A percentile compares a stretch with the other conserved stretches of the same genome.
Evolutionary conservation across 2,888 invertebrate genomes (phyloP).

Genomic region (Eurytoma adleriae): DNA sequence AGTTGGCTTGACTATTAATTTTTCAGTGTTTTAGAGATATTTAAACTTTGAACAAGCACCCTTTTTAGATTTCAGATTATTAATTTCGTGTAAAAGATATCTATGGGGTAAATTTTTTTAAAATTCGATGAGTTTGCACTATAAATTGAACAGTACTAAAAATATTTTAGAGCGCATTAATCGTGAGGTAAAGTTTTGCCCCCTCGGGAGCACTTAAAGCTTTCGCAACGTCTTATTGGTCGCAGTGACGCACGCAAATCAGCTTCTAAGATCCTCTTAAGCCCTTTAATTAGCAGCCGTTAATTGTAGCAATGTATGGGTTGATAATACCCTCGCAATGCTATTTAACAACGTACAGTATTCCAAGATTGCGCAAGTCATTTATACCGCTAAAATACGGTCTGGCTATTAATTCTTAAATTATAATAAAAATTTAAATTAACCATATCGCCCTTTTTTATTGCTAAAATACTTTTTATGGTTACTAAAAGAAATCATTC

Average conservation of each 20-base stretch:
- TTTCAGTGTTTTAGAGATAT: too few relatives aligned
- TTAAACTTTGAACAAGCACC: too few relatives aligned
- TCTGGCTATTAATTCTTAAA: too few relatives aligned
- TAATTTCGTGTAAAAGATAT: not conserved
- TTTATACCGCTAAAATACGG: too few relatives aligned
- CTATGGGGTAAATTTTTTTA: not conserved
- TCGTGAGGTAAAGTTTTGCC: not conserved
- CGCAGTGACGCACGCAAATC: slow-evolving; percentile 64
- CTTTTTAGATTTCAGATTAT: too few relatives aligned
- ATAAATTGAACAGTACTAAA: too few relatives aligned
- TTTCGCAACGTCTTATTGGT: slow-evolving; percentile 13
- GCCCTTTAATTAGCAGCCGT: slow-evolving; percentile 70
- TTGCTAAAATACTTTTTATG: too few relatives aligned
- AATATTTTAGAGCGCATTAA: not conserved
- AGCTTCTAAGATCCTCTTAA: slow-evolving; percentile 68
- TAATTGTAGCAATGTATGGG: slow-evolving; percentile 68
- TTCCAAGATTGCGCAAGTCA: not conserved
- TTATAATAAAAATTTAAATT: too few relatives aligned
- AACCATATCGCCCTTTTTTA: too few relatives aligned
- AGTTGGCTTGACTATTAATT: too few relatives aligned
- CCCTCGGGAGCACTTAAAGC: not conserved
- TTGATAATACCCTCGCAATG: slow-evolving; percentile 67
- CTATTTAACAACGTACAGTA: slow-evolving; percentile 57
- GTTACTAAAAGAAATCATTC: too few relatives aligned
- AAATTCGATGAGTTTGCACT: too few relatives aligned